A percentile compares a stretch with the other conserved stretches of the same genome.
These are phyloP conservation scores for Hypomecis punctinalis DNA, from an alignment of 2,888 invertebrate genomes.

Conservation along the genomic window DNA sequence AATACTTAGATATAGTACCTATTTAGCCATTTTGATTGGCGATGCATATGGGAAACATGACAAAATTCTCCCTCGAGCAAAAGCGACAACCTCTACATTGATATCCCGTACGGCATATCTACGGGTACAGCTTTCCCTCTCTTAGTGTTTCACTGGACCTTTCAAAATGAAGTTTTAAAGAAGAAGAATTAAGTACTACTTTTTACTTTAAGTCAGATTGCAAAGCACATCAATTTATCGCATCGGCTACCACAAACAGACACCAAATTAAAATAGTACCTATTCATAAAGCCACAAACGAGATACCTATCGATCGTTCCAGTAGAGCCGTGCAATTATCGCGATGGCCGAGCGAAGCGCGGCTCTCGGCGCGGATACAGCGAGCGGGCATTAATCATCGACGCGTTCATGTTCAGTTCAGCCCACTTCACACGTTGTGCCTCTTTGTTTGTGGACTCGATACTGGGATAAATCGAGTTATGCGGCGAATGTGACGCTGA, in stretches of 20 bases:
- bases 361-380: constrained; percentile 32
- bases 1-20: no score
- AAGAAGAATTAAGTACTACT: no score
- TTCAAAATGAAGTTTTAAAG: no score
- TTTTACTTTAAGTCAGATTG: no score
- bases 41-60: no score
- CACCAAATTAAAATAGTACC: not conserved
- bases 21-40: no score
- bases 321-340: constrained; percentile 19
- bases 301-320: constrained; percentile 19
- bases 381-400: constrained; percentile 43
- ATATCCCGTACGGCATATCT: no score
- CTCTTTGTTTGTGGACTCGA: constrained; percentile 38
- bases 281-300: constrained; percentile 16
- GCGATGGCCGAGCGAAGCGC: constrained; percentile 13
- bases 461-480: constrained; percentile 22
- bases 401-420: constrained; percentile 42
- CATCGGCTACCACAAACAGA: not conserved
- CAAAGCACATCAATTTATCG: not conserved
- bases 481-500: constrained; percentile 26
- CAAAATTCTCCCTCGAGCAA: no score
- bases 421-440: constrained; percentile 38
- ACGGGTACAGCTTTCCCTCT: no score
- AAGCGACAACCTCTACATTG: no score
- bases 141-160: no score